Percentiles rank a stretch among this genome's conserved stretches.
phyloP scores from a whole-genome alignment of 2,888 invertebrate species.

The Rhagonycha fulva region DNA sequence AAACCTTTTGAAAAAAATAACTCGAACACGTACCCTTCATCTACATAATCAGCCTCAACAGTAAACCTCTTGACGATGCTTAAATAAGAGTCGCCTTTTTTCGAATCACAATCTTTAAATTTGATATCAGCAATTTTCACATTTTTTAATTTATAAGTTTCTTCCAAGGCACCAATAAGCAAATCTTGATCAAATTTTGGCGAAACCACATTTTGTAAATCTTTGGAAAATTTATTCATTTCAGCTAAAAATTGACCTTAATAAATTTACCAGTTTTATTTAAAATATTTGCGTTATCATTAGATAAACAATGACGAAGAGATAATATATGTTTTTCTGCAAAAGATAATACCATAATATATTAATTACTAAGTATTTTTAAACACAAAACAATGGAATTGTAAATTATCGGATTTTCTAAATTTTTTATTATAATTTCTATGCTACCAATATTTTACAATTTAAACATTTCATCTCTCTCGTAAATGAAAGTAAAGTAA shows the following conservation, averaged over 20 bases:
- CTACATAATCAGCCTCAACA: constrained; percentile 56
- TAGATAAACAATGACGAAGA: too few relatives aligned
- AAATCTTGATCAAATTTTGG: constrained; percentile 38
- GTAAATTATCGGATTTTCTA: too few relatives aligned
- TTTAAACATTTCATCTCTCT: too few relatives aligned
- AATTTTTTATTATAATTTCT: too few relatives aligned
- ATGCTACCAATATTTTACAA: too few relatives aligned
- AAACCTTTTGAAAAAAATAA: background rate
- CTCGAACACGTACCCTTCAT: constrained; percentile 33
- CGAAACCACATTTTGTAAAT: constrained; percentile 34
- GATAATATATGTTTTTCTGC: too few relatives aligned
- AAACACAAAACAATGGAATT: too few relatives aligned
- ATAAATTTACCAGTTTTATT: background rate
- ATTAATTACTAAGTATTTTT: too few relatives aligned
- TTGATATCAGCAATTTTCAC: constrained; percentile 54
- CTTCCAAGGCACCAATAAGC: constrained; percentile 36
- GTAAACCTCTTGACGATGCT: constrained; percentile 66
- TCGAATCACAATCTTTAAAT: constrained; percentile 53
- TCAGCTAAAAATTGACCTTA: background rate
- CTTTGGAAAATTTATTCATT: constrained; percentile 16
- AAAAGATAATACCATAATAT: too few relatives aligned
- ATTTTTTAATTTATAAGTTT: constrained; percentile 34
- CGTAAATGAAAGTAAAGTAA: too few relatives aligned
- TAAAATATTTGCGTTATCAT: background rate
- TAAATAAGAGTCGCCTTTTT: constrained; percentile 73